Percentiles rank a stretch among this genome's conserved stretches.
Conservation (phyloP, 2,888 invertebrate genomes). For the Torymus auratus region DNA sequence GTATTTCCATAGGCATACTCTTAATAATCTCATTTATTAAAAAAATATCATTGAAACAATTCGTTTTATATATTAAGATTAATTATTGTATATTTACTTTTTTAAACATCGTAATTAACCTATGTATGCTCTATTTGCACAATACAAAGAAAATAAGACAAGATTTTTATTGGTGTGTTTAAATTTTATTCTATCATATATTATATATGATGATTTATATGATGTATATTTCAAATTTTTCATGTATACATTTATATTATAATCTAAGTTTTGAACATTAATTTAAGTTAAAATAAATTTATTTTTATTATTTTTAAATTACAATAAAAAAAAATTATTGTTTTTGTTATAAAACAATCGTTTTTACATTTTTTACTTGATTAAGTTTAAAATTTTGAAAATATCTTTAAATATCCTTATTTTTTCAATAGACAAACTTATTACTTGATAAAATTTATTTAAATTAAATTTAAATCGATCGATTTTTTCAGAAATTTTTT, state of each 20-base stretch:
- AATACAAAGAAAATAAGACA: slow-evolving; percentile 51
- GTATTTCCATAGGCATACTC: slow-evolving; percentile 70
- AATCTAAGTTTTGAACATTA: slow-evolving; percentile 26
- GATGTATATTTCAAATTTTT: slow-evolving; percentile 13
- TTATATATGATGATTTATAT: slow-evolving; percentile 16
- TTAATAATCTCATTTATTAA: slow-evolving; percentile 68
- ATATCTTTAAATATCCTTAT: no score
- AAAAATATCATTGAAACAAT: slow-evolving; percentile 66
- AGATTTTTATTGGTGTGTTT: slow-evolving; percentile 36
- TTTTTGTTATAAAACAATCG: not conserved
- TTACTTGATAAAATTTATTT: no score
- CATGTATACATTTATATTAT: slow-evolving; percentile 44
- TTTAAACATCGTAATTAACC: slow-evolving; percentile 53
- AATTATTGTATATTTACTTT: slow-evolving; percentile 66
- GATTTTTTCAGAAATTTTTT: no score
- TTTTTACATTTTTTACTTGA: no score
- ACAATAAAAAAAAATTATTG: not conserved
- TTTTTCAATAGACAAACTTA: no score
- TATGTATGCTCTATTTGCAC: slow-evolving; percentile 54
- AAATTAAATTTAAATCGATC: no score
- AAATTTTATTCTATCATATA: slow-evolving; percentile 44
- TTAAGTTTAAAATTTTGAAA: no score
- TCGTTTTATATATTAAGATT: slow-evolving; percentile 68
- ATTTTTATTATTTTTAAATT: slow-evolving; percentile 29
- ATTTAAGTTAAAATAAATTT: slow-evolving; percentile 40